Conservation (phyloP, 2,888 invertebrate genomes). For the Argyra leucocephala region DNA sequence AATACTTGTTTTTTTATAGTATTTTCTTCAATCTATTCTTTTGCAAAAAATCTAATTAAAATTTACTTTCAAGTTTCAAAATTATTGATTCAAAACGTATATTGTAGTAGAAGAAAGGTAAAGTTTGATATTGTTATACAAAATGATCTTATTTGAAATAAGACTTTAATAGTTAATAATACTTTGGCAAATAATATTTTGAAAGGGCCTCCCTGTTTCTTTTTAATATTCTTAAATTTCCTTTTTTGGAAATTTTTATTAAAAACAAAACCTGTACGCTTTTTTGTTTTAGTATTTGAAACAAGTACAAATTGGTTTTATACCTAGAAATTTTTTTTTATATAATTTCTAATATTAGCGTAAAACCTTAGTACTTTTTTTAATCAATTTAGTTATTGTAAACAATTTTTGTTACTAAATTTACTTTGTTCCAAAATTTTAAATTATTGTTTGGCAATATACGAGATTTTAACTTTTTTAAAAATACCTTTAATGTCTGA, state of each 20-base stretch:
- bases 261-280: background rate
- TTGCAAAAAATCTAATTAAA: background rate
- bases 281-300: slow-evolving; percentile 7
- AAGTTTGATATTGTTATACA: background rate
- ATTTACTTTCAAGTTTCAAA: background rate
- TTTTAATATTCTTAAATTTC: background rate
- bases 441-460: background rate
- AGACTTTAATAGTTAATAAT: slow-evolving; percentile 8
- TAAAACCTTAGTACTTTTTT: slow-evolving; percentile 12
- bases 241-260: background rate
- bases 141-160: background rate
- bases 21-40: background rate
- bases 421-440: background rate
- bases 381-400: background rate
- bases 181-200: background rate
- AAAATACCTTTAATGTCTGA: background rate
- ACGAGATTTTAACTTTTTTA: background rate
- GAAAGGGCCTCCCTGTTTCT: background rate
- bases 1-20: background rate
- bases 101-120: background rate
- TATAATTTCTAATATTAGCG: background rate
- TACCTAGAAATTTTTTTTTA: background rate
- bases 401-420: background rate
- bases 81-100: background rate
- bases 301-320: slow-evolving; percentile 15